A percentile compares a stretch with the other conserved stretches of the same genome.
Conservation (phyloP, 2,888 invertebrate species). For the Selenia dentaria region DNA sequence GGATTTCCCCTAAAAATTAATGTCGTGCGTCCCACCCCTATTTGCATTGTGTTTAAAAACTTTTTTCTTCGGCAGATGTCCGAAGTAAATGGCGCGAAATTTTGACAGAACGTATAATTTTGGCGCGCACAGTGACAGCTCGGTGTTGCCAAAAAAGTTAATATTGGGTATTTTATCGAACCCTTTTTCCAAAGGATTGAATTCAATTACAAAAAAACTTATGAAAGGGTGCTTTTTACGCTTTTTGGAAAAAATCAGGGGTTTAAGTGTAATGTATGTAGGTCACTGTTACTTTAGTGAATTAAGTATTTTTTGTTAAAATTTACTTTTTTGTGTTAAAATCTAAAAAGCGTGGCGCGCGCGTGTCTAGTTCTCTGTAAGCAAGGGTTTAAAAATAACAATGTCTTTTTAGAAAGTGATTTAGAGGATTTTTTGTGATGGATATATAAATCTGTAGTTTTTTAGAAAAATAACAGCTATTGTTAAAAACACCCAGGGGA, state of each 20-base stretch:
- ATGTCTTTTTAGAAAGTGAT: conserved; percentile 77
- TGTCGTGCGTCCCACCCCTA: conserved; percentile 71
- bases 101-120: conserved; percentile 81
- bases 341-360: conserved; percentile 64
- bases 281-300: conserved; percentile 72
- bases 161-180: conserved; percentile 73
- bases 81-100: conserved; percentile 81
- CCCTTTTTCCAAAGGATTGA: conserved; percentile 83
- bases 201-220: conserved; percentile 77
- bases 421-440: conserved; percentile 63
- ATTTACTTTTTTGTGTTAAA: conserved; percentile 46
- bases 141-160: conserved; percentile 56
- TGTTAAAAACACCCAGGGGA: conserved; percentile 51
- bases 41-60: conserved; percentile 78
- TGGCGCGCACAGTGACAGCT: conserved; percentile 69
- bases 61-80: conserved; percentile 75
- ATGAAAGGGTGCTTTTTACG: conserved; percentile 73
- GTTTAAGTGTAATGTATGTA: conserved; percentile 64
- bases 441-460: conserved; percentile 67
- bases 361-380: conserved; percentile 65
- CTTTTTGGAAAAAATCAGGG: conserved; percentile 67
- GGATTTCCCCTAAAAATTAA: conserved; percentile 80
- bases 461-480: conserved; percentile 50
- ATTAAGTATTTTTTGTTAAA: conserved; percentile 63
- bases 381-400: conserved; percentile 79